Evolutionary conservation across 2,797 vertebrate genomes (phyloP).

Genomic region (Caiman crocodilus): DNA sequence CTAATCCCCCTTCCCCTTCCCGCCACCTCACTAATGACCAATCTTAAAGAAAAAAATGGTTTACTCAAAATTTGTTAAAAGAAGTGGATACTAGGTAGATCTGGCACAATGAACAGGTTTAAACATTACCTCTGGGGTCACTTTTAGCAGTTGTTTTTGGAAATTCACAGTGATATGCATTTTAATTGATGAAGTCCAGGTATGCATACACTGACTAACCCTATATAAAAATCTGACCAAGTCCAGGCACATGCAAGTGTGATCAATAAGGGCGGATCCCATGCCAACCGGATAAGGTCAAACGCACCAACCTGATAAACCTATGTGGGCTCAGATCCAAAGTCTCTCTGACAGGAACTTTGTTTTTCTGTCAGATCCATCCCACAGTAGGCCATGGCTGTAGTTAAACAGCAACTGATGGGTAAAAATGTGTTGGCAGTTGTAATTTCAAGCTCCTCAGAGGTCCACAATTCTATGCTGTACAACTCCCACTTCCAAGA

Average conservation of each 20-base stretch:
- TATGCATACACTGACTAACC: background rate
- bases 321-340: background rate
- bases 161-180: background rate
- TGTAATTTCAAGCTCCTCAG: background rate
- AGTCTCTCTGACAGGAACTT: background rate
- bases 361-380: background rate
- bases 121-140: background rate
- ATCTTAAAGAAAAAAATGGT: background rate
- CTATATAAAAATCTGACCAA: background rate
- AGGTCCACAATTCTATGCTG: background rate
- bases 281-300: background rate
- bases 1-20: too few relatives aligned
- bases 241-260: background rate
- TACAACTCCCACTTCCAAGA: background rate
- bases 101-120: background rate
- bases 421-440: background rate
- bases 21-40: background rate
- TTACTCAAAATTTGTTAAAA: background rate
- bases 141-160: background rate
- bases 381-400: background rate
- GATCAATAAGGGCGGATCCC: background rate
- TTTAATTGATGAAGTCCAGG: background rate
- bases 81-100: background rate
- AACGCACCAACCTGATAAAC: rapidly evolving
- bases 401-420: background rate